These are phyloP conservation scores for Augiades crinisus DNA, from an alignment of 2,888 invertebrate genomes.

Conservation along the genomic window DNA sequence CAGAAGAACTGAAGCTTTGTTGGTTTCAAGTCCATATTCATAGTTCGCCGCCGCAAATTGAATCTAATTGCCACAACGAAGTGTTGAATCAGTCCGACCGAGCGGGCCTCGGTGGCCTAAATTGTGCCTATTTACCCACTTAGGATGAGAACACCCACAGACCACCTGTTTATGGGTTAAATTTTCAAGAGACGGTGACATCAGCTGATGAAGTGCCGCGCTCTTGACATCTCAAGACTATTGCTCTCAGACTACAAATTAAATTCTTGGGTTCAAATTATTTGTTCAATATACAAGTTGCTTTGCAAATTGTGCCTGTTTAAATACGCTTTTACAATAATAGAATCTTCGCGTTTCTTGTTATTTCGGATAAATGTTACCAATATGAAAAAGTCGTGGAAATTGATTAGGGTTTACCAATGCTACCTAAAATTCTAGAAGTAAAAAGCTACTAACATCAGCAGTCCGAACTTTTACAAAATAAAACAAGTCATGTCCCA, in stretches of 20 bases:
- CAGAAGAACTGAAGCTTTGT: constrained; percentile 65
- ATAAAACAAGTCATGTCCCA: constrained; percentile 52
- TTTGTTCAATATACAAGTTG: not conserved
- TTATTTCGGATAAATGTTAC: too few species aligned
- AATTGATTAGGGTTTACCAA: too few species aligned
- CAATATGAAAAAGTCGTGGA: too few species aligned
- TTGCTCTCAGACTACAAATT: constrained; percentile 2
- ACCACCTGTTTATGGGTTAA: constrained; percentile 66
- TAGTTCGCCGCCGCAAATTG: constrained; percentile 69
- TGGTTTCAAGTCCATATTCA: constrained; percentile 57
- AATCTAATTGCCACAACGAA: constrained; percentile 79
- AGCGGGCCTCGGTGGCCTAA: constrained; percentile 59
- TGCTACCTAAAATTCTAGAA: too few species aligned
- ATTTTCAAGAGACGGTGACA: constrained; percentile 51
- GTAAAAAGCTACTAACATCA: constrained; percentile 2
- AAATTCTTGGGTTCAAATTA: not conserved
- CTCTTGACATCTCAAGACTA: constrained; percentile 30
- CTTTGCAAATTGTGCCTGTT: too few species aligned
- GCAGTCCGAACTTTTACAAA: constrained; percentile 15
- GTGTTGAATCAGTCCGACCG: constrained; percentile 75
- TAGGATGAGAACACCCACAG: constrained; percentile 68
- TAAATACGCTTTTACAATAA: too few species aligned
- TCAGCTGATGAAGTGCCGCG: constrained; percentile 45
- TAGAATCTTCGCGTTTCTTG: too few species aligned
- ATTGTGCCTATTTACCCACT: constrained; percentile 76